These are phyloP conservation scores for Notodonta dromedarius DNA, from an alignment of 2,888 invertebrate species.

Conservation along the genomic window DNA sequence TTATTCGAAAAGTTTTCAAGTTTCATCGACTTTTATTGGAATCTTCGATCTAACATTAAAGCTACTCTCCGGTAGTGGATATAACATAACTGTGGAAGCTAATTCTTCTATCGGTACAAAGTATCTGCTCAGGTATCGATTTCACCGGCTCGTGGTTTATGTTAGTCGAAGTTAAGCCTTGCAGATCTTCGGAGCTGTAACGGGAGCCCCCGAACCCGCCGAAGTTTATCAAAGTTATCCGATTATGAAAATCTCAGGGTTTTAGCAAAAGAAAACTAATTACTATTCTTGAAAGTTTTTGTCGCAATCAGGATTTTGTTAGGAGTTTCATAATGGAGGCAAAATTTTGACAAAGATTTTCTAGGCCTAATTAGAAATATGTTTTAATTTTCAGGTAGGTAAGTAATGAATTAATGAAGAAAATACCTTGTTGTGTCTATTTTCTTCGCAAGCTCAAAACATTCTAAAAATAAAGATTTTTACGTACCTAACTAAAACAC, in stretches of 20 bases:
- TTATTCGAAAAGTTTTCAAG: slow-evolving; percentile 54
- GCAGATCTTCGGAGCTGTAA: slow-evolving; percentile 30
- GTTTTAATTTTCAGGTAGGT: too few species aligned
- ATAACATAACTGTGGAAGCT: slow-evolving; percentile 25
- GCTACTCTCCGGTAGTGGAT: slow-evolving; percentile 30
- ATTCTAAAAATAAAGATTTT: too few species aligned
- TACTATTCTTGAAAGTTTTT: slow-evolving; percentile 56
- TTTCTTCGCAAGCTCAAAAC: too few species aligned
- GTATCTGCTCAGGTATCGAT: slow-evolving; percentile 23
- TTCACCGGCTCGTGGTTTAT: slow-evolving; percentile 26
- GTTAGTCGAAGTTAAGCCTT: slow-evolving; percentile 23
- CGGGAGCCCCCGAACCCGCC: slow-evolving; percentile 37
- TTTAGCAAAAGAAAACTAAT: slow-evolving; percentile 54
- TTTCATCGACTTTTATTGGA: slow-evolving; percentile 46
- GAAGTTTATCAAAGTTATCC: slow-evolving; percentile 52
- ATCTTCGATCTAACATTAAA: slow-evolving; percentile 37
- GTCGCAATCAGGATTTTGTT: slow-evolving; percentile 51
- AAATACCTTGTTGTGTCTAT: too few species aligned
- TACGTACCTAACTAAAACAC: too few species aligned
- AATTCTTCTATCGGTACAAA: slow-evolving; percentile 26
- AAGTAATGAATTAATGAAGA: too few species aligned
- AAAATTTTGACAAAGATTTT: neutral
- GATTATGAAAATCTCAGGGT: slow-evolving; percentile 58
- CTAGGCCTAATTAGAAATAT: too few species aligned
- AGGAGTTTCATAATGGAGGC: slow-evolving; percentile 37